Evolutionary conservation across 2,888 invertebrate species (phyloP).

Genomic region (Serrognathus titanus): DNA sequence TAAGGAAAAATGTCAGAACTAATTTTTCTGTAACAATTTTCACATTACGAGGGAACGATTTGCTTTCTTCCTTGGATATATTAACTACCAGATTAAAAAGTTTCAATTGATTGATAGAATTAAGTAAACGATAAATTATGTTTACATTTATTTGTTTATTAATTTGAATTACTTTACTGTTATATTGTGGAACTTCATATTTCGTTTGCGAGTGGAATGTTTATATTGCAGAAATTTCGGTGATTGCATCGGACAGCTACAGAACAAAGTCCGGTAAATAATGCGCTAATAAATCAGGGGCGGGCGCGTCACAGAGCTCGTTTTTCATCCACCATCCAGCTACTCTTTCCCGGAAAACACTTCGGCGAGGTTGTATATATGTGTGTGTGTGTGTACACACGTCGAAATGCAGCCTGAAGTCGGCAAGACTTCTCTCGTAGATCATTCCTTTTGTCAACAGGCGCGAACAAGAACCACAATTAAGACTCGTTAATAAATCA

Average conservation of each 20-base stretch:
- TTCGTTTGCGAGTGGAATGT: background rate
- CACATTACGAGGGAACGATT: too few relatives aligned
- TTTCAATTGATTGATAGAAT: too few relatives aligned
- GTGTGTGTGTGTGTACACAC: conserved; percentile 25
- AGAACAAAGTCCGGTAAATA: conserved; percentile 26
- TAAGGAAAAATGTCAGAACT: too few relatives aligned
- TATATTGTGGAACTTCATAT: too few relatives aligned
- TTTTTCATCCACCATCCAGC: conserved; percentile 17
- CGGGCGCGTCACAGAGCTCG: conserved; percentile 26
- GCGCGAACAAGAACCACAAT: conserved; percentile 21
- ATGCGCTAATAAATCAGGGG: conserved; percentile 31
- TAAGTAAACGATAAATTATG: too few relatives aligned
- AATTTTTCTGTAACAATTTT: too few relatives aligned
- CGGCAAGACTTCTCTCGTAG: conserved; percentile 25
- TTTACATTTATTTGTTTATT: too few relatives aligned
- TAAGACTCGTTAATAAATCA: conserved; percentile 40
- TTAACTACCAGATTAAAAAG: too few relatives aligned
- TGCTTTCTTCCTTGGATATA: too few relatives aligned
- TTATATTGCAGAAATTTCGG: conserved; percentile 14
- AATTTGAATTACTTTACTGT: too few relatives aligned
- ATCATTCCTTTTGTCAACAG: conserved; percentile 26
- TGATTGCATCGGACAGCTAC: conserved; percentile 12
- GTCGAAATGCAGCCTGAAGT: conserved; percentile 34
- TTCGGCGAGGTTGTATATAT: conserved; percentile 11
- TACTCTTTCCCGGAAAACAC: conserved; percentile 1